These are phyloP conservation scores for Zhengitettix transpicula DNA, from an alignment of 2,888 invertebrate genomes.

Conservation along the genomic window DNA sequence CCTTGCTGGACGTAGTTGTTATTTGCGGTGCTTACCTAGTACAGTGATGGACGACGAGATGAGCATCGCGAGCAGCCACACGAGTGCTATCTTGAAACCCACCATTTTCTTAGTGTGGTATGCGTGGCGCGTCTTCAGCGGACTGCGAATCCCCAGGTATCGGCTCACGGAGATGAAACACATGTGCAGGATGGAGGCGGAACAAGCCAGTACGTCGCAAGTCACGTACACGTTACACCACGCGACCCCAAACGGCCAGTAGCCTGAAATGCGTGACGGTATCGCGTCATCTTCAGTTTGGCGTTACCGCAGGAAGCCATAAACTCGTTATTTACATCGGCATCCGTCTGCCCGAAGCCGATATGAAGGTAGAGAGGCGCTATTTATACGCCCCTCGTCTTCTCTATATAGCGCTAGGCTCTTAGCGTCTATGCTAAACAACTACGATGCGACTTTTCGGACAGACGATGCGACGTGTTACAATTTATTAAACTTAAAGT, in stretches of 20 bases:
- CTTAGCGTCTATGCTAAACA: no score
- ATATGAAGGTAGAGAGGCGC: not conserved
- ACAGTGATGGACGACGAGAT: constrained; percentile 76
- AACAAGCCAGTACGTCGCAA: constrained; percentile 90
- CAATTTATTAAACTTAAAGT: no score
- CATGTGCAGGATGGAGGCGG: constrained; percentile 90
- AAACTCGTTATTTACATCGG: no score
- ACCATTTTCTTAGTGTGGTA: constrained; percentile 64
- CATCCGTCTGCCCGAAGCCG: not conserved
- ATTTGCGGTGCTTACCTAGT: constrained; percentile 42
- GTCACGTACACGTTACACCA: constrained; percentile 93
- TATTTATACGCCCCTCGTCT: no score
- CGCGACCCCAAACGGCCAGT: constrained; percentile 79
- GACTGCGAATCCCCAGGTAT: constrained; percentile 77
- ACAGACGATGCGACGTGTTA: no score
- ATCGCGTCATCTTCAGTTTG: no score
- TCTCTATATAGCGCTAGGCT: no score
- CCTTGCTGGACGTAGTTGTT: no score
- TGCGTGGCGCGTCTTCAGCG: constrained; percentile 68
- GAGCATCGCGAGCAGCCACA: constrained; percentile 81
- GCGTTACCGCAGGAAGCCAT: no score
- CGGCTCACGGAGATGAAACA: constrained; percentile 82
- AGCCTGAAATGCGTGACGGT: constrained; percentile 40
- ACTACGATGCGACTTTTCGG: no score
- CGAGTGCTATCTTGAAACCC: constrained; percentile 74